Evolutionary conservation across 2,113 vertebrate genomes (phyloP).

Genomic region (Hippocampus mohnikei): DNA sequence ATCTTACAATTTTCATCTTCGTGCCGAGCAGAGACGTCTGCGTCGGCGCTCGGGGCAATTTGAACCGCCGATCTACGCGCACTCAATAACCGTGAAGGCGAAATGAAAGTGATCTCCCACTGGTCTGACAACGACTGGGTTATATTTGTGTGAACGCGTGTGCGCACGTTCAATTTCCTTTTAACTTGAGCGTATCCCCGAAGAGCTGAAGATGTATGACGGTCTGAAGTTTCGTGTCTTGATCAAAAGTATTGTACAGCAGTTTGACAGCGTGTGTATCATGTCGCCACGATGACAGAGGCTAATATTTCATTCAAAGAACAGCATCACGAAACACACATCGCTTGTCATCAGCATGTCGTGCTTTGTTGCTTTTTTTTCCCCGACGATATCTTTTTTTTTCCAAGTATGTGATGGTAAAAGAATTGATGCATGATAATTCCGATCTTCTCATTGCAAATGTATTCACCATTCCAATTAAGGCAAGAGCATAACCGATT

Average conservation of each 20-base stretch:
- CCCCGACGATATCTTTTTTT: too few relatives aligned
- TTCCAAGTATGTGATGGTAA: too few relatives aligned
- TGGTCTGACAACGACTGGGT: conserved; percentile 14
- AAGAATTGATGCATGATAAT: too few relatives aligned
- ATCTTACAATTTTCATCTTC: conserved; percentile 29
- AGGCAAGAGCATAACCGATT: too few relatives aligned
- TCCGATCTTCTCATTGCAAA: too few relatives aligned
- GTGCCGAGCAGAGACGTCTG: conserved; percentile 27
- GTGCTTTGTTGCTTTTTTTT: too few relatives aligned
- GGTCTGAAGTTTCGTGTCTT: neutral
- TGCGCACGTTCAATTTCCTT: neutral
- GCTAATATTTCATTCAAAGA: too few relatives aligned
- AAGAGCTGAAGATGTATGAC: conserved; percentile 4
- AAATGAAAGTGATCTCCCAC: conserved; percentile 35
- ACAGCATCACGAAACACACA: too few relatives aligned
- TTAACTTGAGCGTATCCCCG: neutral
- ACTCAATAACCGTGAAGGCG: conserved; percentile 24
- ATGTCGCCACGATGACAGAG: neutral
- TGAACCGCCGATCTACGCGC: conserved; percentile 22
- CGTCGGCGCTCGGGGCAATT: conserved; percentile 34
- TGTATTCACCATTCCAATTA: too few relatives aligned
- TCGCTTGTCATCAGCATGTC: too few relatives aligned
- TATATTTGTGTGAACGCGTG: conserved; percentile 1
- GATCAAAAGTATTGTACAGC: neutral
- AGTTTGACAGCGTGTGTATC: neutral